A percentile compares a stretch with the other conserved stretches of the same genome.
Evolutionary conservation across 2,888 invertebrate genomes (phyloP).

Genomic region (Bibio marci): DNA sequence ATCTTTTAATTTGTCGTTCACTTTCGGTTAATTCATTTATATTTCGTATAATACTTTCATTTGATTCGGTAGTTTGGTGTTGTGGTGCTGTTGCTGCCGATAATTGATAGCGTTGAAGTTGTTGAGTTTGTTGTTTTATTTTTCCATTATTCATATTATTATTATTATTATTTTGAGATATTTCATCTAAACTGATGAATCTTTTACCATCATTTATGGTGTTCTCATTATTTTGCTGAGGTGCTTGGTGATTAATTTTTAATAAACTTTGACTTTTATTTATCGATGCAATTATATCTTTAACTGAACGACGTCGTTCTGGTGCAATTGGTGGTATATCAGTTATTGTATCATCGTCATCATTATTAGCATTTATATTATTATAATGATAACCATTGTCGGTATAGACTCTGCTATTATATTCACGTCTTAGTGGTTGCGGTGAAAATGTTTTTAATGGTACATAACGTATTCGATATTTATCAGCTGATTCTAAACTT

Average conservation of each 20-base stretch:
- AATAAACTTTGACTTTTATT: slow-evolving; percentile 25
- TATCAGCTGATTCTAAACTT: slow-evolving; percentile 4
- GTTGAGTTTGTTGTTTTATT: background rate
- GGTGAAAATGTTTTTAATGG: slow-evolving; percentile 9
- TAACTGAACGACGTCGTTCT: slow-evolving; percentile 12
- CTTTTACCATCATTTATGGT: background rate
- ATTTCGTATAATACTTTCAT: slow-evolving; percentile 6
- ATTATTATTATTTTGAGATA: background rate
- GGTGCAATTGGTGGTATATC: slow-evolving; percentile 2
- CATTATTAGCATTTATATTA: background rate
- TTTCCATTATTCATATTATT: background rate
- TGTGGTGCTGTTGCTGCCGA: background rate
- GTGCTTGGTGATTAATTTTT: slow-evolving; percentile 16
- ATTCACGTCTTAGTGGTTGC: slow-evolving; percentile 1
- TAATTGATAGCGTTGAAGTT: background rate
- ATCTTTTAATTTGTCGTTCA: slow-evolving; percentile 13
- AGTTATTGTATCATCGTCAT: background rate
- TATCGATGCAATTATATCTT: slow-evolving; percentile 26
- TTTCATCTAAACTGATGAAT: background rate
- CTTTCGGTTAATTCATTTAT: slow-evolving; percentile 11
- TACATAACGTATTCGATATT: slow-evolving; percentile 9
- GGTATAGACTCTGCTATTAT: background rate
- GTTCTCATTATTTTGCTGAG: slow-evolving; percentile 5
- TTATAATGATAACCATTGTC: background rate
- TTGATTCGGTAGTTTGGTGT: background rate